Evolutionary conservation across 2,888 invertebrate species (phyloP), one percentile per base, ranked within the genome.

Genomic region (Cistogaster globosa): DNA sequence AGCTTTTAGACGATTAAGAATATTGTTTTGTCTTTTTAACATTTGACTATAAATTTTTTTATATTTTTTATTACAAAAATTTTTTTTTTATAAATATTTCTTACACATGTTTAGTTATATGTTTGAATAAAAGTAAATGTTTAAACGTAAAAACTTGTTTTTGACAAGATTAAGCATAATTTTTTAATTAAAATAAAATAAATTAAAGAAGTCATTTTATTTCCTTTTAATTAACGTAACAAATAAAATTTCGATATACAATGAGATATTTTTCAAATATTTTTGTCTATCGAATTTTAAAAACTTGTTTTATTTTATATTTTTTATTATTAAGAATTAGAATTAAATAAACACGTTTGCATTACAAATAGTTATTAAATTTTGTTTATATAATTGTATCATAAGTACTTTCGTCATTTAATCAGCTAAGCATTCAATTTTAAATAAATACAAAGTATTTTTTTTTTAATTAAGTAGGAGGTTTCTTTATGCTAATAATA

Each of bases 91-190:
- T 42, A 62, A 7, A 38, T 53, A 20, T 42, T 42, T 42, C 3
- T 42, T 42, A 16, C 18, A 42, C 1, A 14, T 55, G 5, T 20
- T 42, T 7, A 68, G 20, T 4, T 68, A 22, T 42, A 9, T 20
- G n/a, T 45, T 68, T 38, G 2, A 38, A 42, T 62, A 76, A 67
- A 76, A 57, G 26, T 48, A 20, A 76, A 48, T 76, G 16, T 48
- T 11, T 12, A 6, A 32, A 12, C 42, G 2, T 11, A 12, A 42
- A 42, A 42, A 42, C 42, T 45, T 51, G 4, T 36, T 18, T 45
- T 75, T 68, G 68, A 74, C 60, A 74, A 42, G 42, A 42, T 42
- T 42, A 42, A 81, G 60, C 55, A 81, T 53, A 68, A 42, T 62
- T 12, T 55, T 48, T 36, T 60, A 4, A 7, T 32, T 32, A 18